These are phyloP conservation scores for Saxidomus purpurata DNA, from an alignment of 1,140 invertebrate species.

Conservation along the genomic window DNA sequence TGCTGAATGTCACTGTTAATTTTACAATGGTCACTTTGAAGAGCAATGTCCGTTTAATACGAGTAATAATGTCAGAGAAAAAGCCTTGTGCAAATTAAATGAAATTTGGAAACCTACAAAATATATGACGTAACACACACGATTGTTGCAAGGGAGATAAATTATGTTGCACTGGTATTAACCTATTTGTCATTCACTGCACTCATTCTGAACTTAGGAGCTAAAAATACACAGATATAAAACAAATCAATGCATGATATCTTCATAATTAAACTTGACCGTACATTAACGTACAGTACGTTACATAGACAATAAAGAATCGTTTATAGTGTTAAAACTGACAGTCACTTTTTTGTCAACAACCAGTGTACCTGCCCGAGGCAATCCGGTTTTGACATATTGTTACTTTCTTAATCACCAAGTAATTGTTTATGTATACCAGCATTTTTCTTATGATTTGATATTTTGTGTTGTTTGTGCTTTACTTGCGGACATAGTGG, in stretches of 20 bases:
- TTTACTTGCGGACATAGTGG: too few species aligned
- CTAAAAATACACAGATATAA: not conserved
- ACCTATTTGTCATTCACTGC: not conserved
- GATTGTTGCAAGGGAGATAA: too few species aligned
- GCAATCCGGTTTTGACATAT: conserved; percentile 11
- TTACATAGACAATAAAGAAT: not conserved
- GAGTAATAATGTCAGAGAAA: too few species aligned
- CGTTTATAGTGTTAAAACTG: not conserved
- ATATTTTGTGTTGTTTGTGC: too few species aligned
- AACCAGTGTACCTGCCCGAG: not conserved
- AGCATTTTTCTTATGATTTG: not conserved
- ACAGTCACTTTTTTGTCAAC: conserved; percentile 1
- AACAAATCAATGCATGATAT: not conserved
- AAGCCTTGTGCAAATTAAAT: too few species aligned
- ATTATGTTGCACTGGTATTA: too few species aligned
- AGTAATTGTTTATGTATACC: not conserved
- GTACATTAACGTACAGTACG: not conserved
- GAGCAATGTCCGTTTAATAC: too few species aligned
- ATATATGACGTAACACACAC: too few species aligned
- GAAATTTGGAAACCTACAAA: too few species aligned
- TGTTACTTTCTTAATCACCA: conserved; percentile 8
- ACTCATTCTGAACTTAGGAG: not conserved
- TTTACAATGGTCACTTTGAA: too few species aligned
- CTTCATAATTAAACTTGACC: conserved; percentile 14
- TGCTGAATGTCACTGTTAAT: too few species aligned